Conservation (phyloP, 1,140 invertebrate species). For the Drosophila navojoa region DNA sequence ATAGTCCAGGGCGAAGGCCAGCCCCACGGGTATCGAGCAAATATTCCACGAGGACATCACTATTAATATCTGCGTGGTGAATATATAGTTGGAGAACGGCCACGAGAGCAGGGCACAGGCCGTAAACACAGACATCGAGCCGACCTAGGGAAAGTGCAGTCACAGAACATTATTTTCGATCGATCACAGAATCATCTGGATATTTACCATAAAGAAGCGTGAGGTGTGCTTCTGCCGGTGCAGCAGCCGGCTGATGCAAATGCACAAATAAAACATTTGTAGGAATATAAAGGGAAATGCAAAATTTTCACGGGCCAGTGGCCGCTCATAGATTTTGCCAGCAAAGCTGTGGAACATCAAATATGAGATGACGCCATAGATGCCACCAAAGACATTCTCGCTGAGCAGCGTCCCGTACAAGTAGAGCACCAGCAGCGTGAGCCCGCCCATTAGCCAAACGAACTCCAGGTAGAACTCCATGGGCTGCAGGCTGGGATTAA, state of each 20-base stretch:
- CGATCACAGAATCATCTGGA: background rate
- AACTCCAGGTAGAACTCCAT: constrained; percentile 82
- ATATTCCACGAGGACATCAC: constrained; percentile 66
- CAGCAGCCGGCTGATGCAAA: constrained; percentile 67
- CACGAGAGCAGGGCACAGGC: constrained; percentile 72
- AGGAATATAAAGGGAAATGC: constrained; percentile 81
- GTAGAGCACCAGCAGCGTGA: constrained; percentile 79
- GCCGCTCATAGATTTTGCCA: constrained; percentile 77
- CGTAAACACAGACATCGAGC: constrained; percentile 69
- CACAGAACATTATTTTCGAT: background rate
- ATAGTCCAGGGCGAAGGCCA: constrained; percentile 71
- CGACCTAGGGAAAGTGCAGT: constrained; percentile 45
- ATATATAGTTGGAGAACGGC: constrained; percentile 80
- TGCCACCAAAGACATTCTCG: constrained; percentile 78
- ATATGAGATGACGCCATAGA: constrained; percentile 81
- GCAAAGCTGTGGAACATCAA: constrained; percentile 82
- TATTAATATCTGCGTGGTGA: constrained; percentile 76
- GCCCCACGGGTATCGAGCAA: constrained; percentile 39
- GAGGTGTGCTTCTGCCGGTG: constrained; percentile 59
- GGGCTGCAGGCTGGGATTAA: constrained; percentile 71
- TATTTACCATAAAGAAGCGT: constrained; percentile 64
- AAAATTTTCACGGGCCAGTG: constrained; percentile 79
- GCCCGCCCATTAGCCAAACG: constrained; percentile 78
- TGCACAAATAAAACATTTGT: constrained; percentile 80
- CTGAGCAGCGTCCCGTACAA: constrained; percentile 77